Percentiles rank a stretch among this genome's conserved stretches.
phyloP scores from a whole-genome alignment of 1,140 invertebrate genomes.

The Himalopsyche phryganea region DNA sequence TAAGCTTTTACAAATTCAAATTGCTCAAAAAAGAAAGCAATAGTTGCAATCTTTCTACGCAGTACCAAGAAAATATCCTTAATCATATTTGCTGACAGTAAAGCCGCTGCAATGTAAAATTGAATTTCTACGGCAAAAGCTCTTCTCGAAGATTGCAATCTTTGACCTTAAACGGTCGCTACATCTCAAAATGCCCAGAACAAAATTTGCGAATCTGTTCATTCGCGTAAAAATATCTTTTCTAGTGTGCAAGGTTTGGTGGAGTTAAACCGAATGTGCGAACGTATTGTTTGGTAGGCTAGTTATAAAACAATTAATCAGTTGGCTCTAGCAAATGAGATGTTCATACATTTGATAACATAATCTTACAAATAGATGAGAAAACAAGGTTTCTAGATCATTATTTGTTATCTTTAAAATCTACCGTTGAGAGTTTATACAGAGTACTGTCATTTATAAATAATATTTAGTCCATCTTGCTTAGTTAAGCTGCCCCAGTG shows the following conservation, averaged over 20 bases:
- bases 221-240: no score
- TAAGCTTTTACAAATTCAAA: no score
- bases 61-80: slow-evolving; percentile 9
- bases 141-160: slow-evolving; percentile 2
- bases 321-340: not conserved
- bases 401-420: no score
- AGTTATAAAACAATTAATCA: not conserved
- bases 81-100: slow-evolving; percentile 19
- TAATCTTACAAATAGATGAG: not conserved
- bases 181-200: not conserved
- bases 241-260: no score
- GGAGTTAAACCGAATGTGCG: no score
- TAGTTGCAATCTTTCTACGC: not conserved
- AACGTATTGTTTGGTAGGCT: not conserved
- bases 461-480: no score
- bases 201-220: no score
- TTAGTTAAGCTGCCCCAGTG: no score
- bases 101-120: slow-evolving; percentile 11
- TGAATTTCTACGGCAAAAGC: slow-evolving; percentile 11
- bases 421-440: no score
- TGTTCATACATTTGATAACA: not conserved
- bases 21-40: not conserved
- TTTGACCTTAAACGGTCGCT: slow-evolving; percentile 3
- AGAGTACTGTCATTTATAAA: no score
- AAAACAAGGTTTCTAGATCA: not conserved